These are phyloP conservation scores for Anarhynchus alexandrinus DNA, from an alignment of 2,113 vertebrate species.

Conservation along the genomic window DNA sequence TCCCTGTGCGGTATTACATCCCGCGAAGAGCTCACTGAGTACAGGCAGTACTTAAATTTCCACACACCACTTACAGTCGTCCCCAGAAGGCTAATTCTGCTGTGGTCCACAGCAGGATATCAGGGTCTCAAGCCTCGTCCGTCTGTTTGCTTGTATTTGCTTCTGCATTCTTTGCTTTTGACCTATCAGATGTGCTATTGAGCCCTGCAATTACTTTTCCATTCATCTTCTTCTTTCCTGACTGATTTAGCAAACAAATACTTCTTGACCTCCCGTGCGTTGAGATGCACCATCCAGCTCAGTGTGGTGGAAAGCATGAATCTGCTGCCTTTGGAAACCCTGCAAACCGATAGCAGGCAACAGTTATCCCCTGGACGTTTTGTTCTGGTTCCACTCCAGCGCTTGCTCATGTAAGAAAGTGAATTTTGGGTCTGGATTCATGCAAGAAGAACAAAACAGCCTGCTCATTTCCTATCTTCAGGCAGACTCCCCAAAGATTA, in stretches of 20 bases:
- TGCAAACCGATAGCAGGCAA: not conserved
- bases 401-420: not conserved
- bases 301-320: not conserved
- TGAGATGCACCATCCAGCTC: not conserved
- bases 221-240: not conserved
- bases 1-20: not conserved
- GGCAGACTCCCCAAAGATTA: not conserved
- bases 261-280: not conserved
- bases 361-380: not conserved
- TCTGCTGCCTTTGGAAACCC: not conserved
- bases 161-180: not conserved
- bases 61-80: not conserved
- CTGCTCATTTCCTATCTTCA: not conserved
- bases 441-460: not conserved
- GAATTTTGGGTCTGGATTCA: not conserved
- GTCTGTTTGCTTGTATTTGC: not conserved
- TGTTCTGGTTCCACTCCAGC: not conserved
- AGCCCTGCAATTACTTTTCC: not conserved
- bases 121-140: not conserved
- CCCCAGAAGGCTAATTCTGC: not conserved
- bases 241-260: conserved; percentile 14
- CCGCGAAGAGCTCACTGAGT: not conserved
- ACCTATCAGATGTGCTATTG: rapidly evolving
- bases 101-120: not conserved
- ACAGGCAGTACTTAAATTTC: not conserved